A percentile compares a stretch with the other conserved stretches of the same genome.
Conservation (phyloP, 1,140 invertebrate genomes). For the Sinonovacula constricta region DNA sequence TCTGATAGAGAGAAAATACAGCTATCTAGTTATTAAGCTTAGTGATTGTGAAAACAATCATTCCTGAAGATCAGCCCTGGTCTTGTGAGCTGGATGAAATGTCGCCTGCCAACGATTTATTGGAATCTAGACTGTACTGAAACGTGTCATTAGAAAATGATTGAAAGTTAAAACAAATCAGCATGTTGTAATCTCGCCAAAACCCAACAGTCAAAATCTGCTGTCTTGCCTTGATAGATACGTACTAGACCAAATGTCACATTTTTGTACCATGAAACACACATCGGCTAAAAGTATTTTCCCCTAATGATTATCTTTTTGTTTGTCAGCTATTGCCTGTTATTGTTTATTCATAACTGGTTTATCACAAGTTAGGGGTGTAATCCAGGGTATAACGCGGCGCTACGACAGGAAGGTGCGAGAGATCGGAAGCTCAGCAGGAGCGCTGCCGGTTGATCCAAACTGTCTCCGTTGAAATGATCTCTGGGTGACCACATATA, state of each 20-base stretch:
- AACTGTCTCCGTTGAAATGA: no score
- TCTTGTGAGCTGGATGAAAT: no score
- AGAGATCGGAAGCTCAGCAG: no score
- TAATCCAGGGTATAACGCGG: background rate
- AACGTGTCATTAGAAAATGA: background rate
- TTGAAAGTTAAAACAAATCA: background rate
- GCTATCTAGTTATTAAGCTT: no score
- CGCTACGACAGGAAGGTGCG: no score
- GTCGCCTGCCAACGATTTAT: no score
- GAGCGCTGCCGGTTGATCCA: no score
- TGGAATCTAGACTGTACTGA: background rate
- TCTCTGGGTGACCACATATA: no score
- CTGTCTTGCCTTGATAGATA: background rate
- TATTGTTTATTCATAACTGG: background rate
- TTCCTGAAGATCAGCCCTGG: no score
- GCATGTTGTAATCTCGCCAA: background rate
- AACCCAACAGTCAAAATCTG: background rate
- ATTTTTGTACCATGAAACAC: background rate
- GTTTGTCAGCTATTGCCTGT: background rate
- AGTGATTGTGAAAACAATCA: no score
- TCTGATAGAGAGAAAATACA: no score
- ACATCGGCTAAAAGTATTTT: background rate
- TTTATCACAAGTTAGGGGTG: background rate
- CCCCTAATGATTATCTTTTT: background rate
- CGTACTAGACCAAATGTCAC: background rate